A percentile compares a stretch with the other conserved stretches of the same genome.
Evolutionary conservation across 2,113 vertebrate species (phyloP).

Genomic region (Sardina pilchardus): DNA sequence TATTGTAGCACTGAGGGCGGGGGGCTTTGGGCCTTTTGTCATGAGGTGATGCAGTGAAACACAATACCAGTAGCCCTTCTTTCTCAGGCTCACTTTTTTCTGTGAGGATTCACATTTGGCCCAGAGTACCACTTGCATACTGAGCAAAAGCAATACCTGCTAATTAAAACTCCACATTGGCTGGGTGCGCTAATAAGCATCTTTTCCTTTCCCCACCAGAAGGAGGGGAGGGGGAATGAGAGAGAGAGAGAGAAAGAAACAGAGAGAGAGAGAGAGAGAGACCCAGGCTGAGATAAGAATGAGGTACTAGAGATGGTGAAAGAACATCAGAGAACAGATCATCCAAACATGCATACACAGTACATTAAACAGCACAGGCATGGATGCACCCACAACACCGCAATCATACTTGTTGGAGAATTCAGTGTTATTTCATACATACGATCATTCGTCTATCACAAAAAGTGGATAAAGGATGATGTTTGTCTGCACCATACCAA

Average conservation of each 20-base stretch:
- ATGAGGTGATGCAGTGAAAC: conserved; percentile 76
- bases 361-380: neutral
- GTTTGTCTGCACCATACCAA: neutral
- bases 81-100: conserved; percentile 58
- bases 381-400: no score
- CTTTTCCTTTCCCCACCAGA: conserved; percentile 75
- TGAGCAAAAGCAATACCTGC: conserved; percentile 83
- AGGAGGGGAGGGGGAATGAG: conserved; percentile 49
- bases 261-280: neutral
- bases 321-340: neutral
- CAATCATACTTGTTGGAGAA: no score
- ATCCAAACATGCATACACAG: neutral
- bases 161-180: conserved; percentile 86
- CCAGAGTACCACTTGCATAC: conserved; percentile 81
- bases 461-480: neutral
- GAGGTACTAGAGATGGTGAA: neutral
- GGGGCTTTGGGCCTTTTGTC: conserved; percentile 67
- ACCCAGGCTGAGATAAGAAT: neutral
- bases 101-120: conserved; percentile 81
- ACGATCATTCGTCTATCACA: neutral
- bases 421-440: no score
- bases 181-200: conserved; percentile 80
- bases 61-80: conserved; percentile 75
- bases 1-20: conserved; percentile 51
- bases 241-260: conserved; percentile 54